Conservation (phyloP, 1,140 invertebrate species). For the Oryctes rhinoceros region DNA sequence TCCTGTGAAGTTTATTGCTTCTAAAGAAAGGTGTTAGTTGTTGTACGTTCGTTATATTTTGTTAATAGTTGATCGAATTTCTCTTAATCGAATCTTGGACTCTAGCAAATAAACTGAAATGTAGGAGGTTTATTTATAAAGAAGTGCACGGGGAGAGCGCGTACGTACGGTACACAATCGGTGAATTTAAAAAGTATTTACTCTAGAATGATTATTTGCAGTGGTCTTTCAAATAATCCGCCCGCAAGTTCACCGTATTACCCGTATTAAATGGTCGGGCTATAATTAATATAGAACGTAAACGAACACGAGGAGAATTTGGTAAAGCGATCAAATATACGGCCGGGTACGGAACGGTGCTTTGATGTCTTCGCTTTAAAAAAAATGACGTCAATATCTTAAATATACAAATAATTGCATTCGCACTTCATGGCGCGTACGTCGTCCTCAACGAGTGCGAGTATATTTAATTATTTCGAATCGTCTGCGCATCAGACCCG, state of each 20-base stretch:
- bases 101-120: neutral
- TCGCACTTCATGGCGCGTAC: neutral
- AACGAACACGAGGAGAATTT: neutral
- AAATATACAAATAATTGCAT: slow-evolving; percentile 10
- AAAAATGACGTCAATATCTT: slow-evolving; percentile 11
- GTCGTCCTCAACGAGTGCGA: neutral
- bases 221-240: slow-evolving; percentile 7
- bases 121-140: slow-evolving; percentile 1
- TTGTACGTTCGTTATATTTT: too few relatives aligned
- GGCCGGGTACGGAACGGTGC: neutral
- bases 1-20: too few relatives aligned
- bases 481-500: neutral
- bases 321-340: slow-evolving; percentile 24
- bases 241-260: slow-evolving; percentile 6
- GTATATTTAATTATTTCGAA: slow-evolving; percentile 1
- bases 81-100: neutral
- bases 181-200: slow-evolving; percentile 16
- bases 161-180: neutral
- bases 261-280: neutral
- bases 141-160: neutral
- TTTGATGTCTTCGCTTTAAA: slow-evolving; percentile 6
- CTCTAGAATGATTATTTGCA: neutral
- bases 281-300: slow-evolving; percentile 23
- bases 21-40: too few relatives aligned
- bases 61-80: neutral